A percentile compares a stretch with the other conserved stretches of the same genome.
Conservation (phyloP, 2,797 vertebrate genomes). For the Gobionotothen gibberifrons region DNA sequence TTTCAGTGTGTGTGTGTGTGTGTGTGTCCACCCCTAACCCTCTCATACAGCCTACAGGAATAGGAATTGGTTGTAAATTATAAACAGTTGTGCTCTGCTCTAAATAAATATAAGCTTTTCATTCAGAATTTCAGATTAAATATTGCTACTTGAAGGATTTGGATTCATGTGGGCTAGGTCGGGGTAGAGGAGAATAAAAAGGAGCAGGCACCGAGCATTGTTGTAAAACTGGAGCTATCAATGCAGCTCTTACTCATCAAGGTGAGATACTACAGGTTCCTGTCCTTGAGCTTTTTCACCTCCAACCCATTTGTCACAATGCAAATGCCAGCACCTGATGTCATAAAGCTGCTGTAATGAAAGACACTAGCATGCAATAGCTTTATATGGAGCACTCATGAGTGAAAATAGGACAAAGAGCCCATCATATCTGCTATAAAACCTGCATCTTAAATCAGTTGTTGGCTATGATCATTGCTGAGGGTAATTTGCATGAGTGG, state of each 20-base stretch:
- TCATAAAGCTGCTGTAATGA: constrained; percentile 19
- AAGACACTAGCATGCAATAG: constrained; percentile 8
- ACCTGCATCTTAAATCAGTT: constrained; percentile 13
- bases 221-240: constrained; percentile 1
- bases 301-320: not conserved
- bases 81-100: constrained; percentile 38
- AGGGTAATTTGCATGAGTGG: constrained; percentile 18
- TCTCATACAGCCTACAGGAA: constrained; percentile 45
- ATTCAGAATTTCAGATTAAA: constrained; percentile 44
- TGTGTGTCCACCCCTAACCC: constrained; percentile 23
- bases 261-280: constrained; percentile 21
- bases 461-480: constrained; percentile 22
- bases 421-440: constrained; percentile 17
- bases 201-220: not conserved
- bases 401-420: constrained; percentile 28
- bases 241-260: constrained; percentile 15
- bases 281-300: constrained; percentile 29
- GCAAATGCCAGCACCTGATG: constrained; percentile 15
- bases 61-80: constrained; percentile 44
- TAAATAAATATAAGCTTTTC: constrained; percentile 42
- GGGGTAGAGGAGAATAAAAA: constrained; percentile 23
- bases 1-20: not conserved
- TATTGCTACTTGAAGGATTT: constrained; percentile 7
- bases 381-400: constrained; percentile 1
- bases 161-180: constrained; percentile 23